Conservation (phyloP, 1,140 invertebrate genomes). For the Scaptomyza hsui region DNA sequence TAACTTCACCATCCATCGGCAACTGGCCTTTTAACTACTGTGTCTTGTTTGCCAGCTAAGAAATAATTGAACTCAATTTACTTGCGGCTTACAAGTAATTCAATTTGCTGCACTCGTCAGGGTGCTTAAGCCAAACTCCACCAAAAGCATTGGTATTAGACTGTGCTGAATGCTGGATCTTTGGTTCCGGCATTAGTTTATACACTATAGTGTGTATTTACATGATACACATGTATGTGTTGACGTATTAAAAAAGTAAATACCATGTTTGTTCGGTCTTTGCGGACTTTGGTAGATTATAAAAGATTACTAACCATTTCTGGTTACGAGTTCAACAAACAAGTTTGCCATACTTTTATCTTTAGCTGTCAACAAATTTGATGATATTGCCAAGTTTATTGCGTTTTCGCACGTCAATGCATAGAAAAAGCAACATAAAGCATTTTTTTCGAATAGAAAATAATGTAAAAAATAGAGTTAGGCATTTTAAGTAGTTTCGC, state of each 20-base stretch:
- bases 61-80: conserved; percentile 39
- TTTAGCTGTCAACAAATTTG: conserved; percentile 29
- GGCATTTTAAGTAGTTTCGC: conserved; percentile 4
- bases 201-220: not conserved
- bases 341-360: conserved; percentile 19
- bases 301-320: conserved; percentile 34
- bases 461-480: not conserved
- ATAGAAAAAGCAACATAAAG: conserved; percentile 22
- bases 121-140: not conserved
- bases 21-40: not conserved
- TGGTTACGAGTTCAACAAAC: conserved; percentile 26
- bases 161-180: not conserved
- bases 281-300: conserved; percentile 26
- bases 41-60: conserved; percentile 9
- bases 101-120: conserved; percentile 23
- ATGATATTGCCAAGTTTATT: conserved; percentile 19
- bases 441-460: conserved; percentile 21
- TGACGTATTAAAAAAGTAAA: conserved; percentile 9
- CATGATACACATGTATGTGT: not conserved
- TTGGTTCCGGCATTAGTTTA: conserved; percentile 6
- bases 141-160: too few species aligned
- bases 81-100: conserved; percentile 16
- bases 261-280: conserved; percentile 13
- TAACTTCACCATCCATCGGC: conserved; percentile 3
- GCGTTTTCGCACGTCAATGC: conserved; percentile 5